phyloP scores from a whole-genome alignment of 1,140 invertebrate genomes.

The Procambarus clarkii region DNA sequence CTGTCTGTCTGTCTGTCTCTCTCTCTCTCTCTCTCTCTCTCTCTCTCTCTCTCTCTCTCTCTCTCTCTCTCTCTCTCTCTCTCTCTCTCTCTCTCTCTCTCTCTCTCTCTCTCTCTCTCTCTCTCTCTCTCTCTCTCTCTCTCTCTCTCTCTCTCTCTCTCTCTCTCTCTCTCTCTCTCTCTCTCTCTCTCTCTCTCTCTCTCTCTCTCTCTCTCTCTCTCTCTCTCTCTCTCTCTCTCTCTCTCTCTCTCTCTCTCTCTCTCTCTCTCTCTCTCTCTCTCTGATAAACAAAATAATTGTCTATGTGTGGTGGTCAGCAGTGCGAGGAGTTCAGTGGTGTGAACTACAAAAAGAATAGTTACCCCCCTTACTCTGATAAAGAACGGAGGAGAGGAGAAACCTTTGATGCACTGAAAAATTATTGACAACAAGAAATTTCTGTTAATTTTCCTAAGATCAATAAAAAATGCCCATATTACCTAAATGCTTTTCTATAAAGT shows the following conservation, averaged over 20 bases:
- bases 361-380: no score
- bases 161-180: slow-evolving; percentile 9
- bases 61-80: slow-evolving; percentile 9
- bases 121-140: slow-evolving; percentile 9
- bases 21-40: slow-evolving; percentile 11
- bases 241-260: background rate
- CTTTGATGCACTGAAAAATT: no score
- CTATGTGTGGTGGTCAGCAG: no score
- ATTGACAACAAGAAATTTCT: no score
- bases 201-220: slow-evolving; percentile 10
- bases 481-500: no score
- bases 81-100: background rate
- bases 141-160: slow-evolving; percentile 17
- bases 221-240: slow-evolving; percentile 9
- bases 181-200: slow-evolving; percentile 9
- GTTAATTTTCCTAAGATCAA: no score
- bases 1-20: background rate
- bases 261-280: background rate
- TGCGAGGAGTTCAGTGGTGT: no score
- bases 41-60: slow-evolving; percentile 9
- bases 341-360: no score
- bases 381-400: no score
- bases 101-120: slow-evolving; percentile 4
- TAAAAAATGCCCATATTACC: no score
- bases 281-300: background rate